Evolutionary conservation across 1,140 invertebrate species (phyloP), one percentile per base, ranked within the genome.

Genomic region (Plutomurus gul): DNA sequence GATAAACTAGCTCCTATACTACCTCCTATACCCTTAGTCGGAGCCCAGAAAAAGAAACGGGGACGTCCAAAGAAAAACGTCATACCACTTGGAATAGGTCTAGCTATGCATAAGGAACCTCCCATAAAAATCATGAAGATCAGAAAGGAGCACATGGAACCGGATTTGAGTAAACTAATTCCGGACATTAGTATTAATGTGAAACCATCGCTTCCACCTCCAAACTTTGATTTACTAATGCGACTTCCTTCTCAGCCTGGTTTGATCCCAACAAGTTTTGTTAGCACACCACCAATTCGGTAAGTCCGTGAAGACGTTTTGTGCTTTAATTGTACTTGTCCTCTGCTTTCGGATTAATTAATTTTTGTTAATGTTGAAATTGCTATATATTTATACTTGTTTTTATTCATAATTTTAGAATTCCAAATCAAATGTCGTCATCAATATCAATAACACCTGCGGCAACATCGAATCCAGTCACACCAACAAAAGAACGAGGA

Each of bases 391-490:
- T 25, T 75, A 43, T 43, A 25, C 20, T 27, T 18, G 27, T 25
- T 51, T 51, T 33, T 36, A 20, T 40, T 25, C 4, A 13, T 56
- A 37, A 27, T 22, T 60, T 36, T 27, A 60, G 72, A 11, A 60
- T 79, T 18, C 80, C 72, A 10, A 76, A 33, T 36, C 75, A 75
- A 27, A 27, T 82, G 10, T 73, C 81, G 18, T 33, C 82, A 16
- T 81, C 82, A 22, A 83, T 84, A 33, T 78, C 76, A 20, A 81
- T 84, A 18, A 82, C 81, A 1, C 81, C 83, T 33, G 65, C 82
- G 4, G 47, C 78, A n/a, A 47, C 83, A 0, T 40, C 77, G 7
- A 73, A 47, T 46, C 60, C 77, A 11, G 36, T 20, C 4, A 74
- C 78, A 11, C 81, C 78, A 8, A 49, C 39, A 3, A 72, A 72